Evolutionary conservation across 2,888 invertebrate species (phyloP).

Genomic region (Drosophila infuscata): DNA sequence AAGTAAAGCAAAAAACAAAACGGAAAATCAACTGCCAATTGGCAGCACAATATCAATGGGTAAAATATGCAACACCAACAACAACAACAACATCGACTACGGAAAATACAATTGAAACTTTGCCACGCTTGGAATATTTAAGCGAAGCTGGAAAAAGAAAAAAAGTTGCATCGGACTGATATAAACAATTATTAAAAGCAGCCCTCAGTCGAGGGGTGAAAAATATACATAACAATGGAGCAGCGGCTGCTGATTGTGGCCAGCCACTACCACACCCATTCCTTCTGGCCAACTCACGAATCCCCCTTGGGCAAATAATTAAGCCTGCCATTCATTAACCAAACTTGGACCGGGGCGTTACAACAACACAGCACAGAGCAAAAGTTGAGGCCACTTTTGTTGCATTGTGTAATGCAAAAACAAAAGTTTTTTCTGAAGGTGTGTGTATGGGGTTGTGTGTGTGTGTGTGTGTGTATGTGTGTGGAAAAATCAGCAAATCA

Average conservation of each 20-base stretch:
- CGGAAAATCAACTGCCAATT: conserved; percentile 59
- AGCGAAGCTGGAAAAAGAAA: conserved; percentile 26
- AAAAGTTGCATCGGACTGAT: conserved; percentile 58
- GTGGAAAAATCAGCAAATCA: conserved; percentile 39
- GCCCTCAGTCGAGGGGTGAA: conserved; percentile 35
- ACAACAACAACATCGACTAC: conserved; percentile 18
- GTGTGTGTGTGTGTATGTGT: conserved; percentile 7
- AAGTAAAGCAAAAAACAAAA: conserved; percentile 38
- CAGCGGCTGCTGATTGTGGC: conserved; percentile 53
- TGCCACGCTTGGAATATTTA: conserved; percentile 58
- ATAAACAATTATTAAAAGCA: conserved; percentile 78
- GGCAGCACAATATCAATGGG: conserved; percentile 61
- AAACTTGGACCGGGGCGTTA: conserved; percentile 49
- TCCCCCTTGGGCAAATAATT: conserved; percentile 65
- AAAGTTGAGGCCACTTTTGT: conserved; percentile 62
- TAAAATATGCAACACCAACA: conserved; percentile 56
- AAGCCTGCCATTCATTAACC: conserved; percentile 74
- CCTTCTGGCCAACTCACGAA: conserved; percentile 15
- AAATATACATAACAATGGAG: conserved; percentile 61
- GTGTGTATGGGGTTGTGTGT: neutral
- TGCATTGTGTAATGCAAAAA: conserved; percentile 49
- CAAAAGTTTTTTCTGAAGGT: conserved; percentile 27
- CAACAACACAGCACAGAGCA: conserved; percentile 31
- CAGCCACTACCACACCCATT: neutral
- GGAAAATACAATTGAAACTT: conserved; percentile 57